A percentile compares a stretch with the other conserved stretches of the same genome.
Conservation (phyloP, 2,113 vertebrate species). For the Diadophis punctatus region DNA sequence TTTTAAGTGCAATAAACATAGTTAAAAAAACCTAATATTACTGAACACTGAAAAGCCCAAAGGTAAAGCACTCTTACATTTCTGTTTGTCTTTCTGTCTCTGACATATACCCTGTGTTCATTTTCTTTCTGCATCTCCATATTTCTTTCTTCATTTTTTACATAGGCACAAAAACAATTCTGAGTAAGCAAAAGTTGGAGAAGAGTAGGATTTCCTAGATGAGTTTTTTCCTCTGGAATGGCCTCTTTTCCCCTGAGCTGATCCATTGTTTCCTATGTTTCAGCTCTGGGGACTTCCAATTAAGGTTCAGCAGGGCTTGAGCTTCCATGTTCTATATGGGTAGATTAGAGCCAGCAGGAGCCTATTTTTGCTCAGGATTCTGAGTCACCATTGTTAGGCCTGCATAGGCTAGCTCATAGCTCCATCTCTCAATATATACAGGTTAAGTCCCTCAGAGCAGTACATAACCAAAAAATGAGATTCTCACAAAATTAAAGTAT, state of each 20-base stretch:
- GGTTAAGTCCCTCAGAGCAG: not conserved
- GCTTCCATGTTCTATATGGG: not conserved
- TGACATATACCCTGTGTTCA: not conserved
- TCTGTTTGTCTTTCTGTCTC: not conserved
- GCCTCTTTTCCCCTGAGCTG: not conserved
- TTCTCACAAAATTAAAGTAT: not conserved
- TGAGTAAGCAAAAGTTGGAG: not conserved
- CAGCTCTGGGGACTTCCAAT: not conserved
- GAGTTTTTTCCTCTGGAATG: not conserved
- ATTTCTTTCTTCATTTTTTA: not conserved
- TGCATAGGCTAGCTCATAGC: not conserved
- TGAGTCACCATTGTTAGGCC: not conserved
- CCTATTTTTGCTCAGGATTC: not conserved
- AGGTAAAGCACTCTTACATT: not conserved
- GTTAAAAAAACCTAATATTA: not conserved
- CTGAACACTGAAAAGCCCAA: not conserved
- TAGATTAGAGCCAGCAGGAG: not conserved
- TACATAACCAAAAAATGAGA: not conserved
- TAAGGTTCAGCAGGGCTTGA: not conserved
- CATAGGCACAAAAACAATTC: not conserved
- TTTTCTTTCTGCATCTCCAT: not conserved
- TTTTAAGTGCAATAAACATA: not conserved
- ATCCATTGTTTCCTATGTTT: not conserved
- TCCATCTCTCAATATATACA: not conserved
- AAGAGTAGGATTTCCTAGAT: not conserved